Base-by-base conservation (phyloP, 2,797 vertebrate species). In the Bradypus variegatus region DNA sequence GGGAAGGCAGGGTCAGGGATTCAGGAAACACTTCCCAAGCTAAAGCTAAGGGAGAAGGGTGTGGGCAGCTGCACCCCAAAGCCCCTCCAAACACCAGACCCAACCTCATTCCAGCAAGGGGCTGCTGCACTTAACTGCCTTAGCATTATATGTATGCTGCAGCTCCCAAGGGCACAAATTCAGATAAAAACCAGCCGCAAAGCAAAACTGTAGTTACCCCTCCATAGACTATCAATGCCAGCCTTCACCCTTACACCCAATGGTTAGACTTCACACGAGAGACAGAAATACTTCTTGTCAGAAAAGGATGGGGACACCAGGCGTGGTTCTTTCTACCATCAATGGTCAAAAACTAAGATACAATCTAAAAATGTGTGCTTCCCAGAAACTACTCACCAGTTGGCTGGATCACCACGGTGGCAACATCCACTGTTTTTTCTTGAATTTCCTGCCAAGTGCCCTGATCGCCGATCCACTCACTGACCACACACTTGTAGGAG, bases 381-480 rank as follows among this genome's bases (percentile, higher is more conserved):
- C 60, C 78, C 76, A 18, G 93, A 53, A 62, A 50, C 41, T 98
- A 96, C 98, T 98, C 95, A 99, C 99, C 98, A 93, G 98, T 98
- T 0, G 97, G 97, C 19, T 98, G 98, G n/a, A 99, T 97, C 0
- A 96, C 90, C 86, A 99, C 97, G 0, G 95, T 96, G n/a, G 98
- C 98, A 89, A 99, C 97, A 69, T 98, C 98, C 80, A 97, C 97
- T 0, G 83, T 96, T 85, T 98, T 98, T 96, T 98, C 98, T 91
- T 98, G 98, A 73, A 99, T 99, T 94, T 97, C 98, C n/a, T 98
- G 98, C 98, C 98, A 99, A 7, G 36, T 94, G 23, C 97, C 97
- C 2, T 98, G 97, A 0, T 95, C 97, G 19, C 98, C 98, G 0
- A 98, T 98, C 99, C 99, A 99, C 92, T 99, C 98, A 0, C 97